phyloP scores from a whole-genome alignment of 2,113 vertebrate species.

The Muntiacus reevesi region DNA sequence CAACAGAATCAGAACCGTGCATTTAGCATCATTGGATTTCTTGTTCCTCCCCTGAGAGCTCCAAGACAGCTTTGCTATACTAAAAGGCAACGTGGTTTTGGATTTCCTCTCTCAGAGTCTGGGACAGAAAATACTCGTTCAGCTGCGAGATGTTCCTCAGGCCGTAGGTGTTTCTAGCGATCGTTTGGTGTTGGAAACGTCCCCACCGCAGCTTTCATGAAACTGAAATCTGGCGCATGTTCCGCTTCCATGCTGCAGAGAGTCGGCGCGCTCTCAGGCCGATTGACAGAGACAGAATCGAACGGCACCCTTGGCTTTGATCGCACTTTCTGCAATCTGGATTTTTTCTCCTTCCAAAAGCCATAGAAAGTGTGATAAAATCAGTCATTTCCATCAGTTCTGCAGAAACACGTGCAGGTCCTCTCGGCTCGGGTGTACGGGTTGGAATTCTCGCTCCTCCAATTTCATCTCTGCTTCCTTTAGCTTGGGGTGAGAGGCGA shows the following conservation, averaged over 20 bases:
- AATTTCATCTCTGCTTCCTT: background rate
- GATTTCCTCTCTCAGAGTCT: slow-evolving; percentile 52
- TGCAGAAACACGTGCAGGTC: background rate
- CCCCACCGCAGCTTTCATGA: slow-evolving; percentile 40
- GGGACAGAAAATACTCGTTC: slow-evolving; percentile 30
- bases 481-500: background rate
- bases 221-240: background rate
- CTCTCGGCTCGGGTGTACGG: background rate
- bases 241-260: background rate
- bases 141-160: background rate
- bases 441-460: background rate
- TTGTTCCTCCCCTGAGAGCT: background rate
- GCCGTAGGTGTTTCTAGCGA: slow-evolving; percentile 31
- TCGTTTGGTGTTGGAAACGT: background rate
- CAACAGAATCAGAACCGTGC: background rate
- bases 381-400: slow-evolving; percentile 3
- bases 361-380: background rate
- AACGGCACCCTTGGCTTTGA: slow-evolving; percentile 3
- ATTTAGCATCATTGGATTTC: background rate
- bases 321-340: slow-evolving; percentile 31
- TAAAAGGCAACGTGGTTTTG: slow-evolving; percentile 22
- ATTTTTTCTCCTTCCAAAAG: slow-evolving; percentile 3
- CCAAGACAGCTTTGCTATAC: slow-evolving; percentile 18
- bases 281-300: background rate
- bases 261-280: slow-evolving; percentile 37